phyloP scores from a whole-genome alignment of 2,797 vertebrate species.

The Bradypodion ventrale region DNA sequence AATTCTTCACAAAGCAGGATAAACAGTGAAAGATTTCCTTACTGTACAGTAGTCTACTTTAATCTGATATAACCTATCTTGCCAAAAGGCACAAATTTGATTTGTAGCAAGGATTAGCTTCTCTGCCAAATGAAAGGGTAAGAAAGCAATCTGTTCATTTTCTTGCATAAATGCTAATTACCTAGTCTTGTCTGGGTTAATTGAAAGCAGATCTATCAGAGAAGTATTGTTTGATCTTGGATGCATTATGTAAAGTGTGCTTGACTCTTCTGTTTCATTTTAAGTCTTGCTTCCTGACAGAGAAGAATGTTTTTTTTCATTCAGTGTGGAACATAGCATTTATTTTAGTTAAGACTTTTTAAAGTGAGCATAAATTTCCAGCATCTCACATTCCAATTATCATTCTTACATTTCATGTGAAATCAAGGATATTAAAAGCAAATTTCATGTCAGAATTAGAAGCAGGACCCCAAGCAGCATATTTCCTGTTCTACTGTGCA shows the following conservation, averaged over 20 bases:
- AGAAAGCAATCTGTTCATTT: neutral
- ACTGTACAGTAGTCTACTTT: neutral
- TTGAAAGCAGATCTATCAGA: conserved; percentile 3
- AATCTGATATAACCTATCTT: conserved; percentile 9
- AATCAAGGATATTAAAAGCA: neutral
- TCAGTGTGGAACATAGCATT: neutral
- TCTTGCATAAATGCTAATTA: conserved; percentile 7
- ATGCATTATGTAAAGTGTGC: neutral
- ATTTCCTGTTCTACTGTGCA: neutral
- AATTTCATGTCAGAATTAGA: neutral
- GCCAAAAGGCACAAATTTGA: neutral
- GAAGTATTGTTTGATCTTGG: neutral
- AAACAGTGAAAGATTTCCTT: neutral
- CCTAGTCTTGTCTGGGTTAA: neutral
- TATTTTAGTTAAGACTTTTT: neutral
- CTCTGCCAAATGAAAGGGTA: neutral
- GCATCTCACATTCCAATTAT: neutral
- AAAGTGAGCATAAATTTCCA: neutral
- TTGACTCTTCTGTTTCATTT: conserved; percentile 1
- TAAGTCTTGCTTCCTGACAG: conserved; percentile 11
- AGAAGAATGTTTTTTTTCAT: neutral
- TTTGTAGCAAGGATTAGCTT: neutral
- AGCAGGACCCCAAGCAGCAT: neutral
- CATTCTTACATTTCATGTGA: neutral
- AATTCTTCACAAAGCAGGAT: neutral